Conservation (phyloP, 2,113 vertebrate genomes). For the Psophia crepitans region DNA sequence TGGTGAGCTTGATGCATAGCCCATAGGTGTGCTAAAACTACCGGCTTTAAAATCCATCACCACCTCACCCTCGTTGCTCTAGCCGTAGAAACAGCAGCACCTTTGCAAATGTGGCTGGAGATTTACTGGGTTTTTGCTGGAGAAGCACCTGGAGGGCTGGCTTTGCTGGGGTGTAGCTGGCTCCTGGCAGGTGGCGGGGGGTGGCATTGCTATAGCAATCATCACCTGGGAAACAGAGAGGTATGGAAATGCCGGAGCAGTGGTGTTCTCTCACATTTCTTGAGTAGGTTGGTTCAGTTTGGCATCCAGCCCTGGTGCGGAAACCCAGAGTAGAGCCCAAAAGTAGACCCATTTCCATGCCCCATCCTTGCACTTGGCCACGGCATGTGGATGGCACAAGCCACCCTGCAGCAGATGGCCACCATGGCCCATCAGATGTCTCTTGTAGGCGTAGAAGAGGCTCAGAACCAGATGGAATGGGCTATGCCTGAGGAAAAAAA, state of each 20-base stretch:
- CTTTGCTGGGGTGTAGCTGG: neutral
- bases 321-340: neutral
- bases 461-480: neutral
- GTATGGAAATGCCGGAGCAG: neutral
- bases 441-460: neutral
- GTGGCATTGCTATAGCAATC: neutral
- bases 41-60: neutral
- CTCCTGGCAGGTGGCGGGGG: neutral
- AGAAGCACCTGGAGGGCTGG: neutral
- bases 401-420: neutral
- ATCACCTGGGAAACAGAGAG: neutral
- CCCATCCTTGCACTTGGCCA: neutral
- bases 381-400: neutral
- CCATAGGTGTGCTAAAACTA: neutral
- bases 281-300: neutral
- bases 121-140: neutral
- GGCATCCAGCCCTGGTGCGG: neutral
- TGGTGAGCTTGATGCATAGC: neutral
- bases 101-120: neutral
- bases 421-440: neutral
- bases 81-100: accelerated
- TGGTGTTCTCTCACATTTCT: neutral
- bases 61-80: accelerated
- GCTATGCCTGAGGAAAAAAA: neutral
- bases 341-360: neutral